Percentiles rank a stretch among this genome's conserved stretches.
Conservation (phyloP, 2,888 invertebrate genomes). For the Parnassius apollo region DNA sequence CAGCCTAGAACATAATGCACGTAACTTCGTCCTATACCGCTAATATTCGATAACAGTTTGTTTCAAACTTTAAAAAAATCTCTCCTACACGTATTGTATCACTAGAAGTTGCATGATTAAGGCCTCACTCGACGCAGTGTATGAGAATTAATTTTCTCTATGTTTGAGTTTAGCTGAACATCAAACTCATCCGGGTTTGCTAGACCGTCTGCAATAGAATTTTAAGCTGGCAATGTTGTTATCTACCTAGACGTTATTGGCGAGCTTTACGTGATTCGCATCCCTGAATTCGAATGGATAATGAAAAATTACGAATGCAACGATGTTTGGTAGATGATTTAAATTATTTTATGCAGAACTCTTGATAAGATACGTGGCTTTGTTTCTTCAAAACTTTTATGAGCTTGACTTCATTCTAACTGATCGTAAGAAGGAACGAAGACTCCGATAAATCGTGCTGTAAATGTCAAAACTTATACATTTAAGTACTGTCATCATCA, state of each 20-base stretch:
- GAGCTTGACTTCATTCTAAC: too few species aligned
- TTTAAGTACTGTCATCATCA: too few species aligned
- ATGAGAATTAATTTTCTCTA: conserved; percentile 55
- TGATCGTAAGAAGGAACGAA: too few species aligned
- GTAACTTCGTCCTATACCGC: too few species aligned
- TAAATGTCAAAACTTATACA: too few species aligned
- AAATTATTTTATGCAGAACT: conserved; percentile 16
- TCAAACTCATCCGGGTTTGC: conserved; percentile 47
- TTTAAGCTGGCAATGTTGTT: conserved; percentile 53
- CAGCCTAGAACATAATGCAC: too few species aligned
- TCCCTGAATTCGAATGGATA: conserved; percentile 16
- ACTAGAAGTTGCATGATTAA: conserved; percentile 35
- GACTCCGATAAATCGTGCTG: too few species aligned
- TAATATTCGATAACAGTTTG: not conserved
- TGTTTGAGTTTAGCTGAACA: conserved; percentile 59
- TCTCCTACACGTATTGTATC: too few species aligned
- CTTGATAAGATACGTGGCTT: conserved; percentile 1
- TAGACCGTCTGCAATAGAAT: conserved; percentile 42
- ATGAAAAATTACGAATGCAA: conserved; percentile 26
- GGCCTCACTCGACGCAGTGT: conserved; percentile 42
- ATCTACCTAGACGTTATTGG: conserved; percentile 15
- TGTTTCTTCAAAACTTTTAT: too few species aligned
- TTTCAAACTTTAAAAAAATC: not conserved
- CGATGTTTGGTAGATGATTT: conserved; percentile 15
- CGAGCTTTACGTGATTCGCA: conserved; percentile 21